Conservation (phyloP, 2,797 vertebrate genomes). For the Pangasius mekongensis region DNA sequence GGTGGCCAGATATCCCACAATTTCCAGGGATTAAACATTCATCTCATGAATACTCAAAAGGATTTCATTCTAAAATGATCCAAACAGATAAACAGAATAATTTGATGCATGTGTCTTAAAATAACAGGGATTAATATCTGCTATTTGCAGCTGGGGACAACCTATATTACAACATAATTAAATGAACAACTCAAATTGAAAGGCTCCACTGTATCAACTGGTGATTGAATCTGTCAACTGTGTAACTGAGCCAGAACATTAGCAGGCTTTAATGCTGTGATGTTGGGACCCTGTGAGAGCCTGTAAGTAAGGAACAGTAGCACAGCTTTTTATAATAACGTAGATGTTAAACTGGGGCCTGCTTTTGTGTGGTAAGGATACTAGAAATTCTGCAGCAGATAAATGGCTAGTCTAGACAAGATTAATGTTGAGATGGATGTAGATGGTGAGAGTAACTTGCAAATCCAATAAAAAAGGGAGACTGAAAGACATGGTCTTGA, state of each 20-base stretch:
- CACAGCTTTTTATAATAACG: conserved; percentile 59
- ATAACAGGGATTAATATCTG: conserved; percentile 20
- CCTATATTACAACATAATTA: conserved; percentile 17
- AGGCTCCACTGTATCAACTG: conserved; percentile 24
- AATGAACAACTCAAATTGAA: conserved; percentile 34
- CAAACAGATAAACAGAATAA: conserved; percentile 1
- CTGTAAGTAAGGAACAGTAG: not conserved
- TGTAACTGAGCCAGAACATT: conserved; percentile 36
- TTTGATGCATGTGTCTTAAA: not conserved
- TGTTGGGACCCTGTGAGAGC: conserved; percentile 8
- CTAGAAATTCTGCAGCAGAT: conserved; percentile 60
- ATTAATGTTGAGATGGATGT: conserved; percentile 46
- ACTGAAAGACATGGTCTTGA: conserved; percentile 56
- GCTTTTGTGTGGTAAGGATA: conserved; percentile 20
- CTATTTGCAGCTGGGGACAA: not conserved
- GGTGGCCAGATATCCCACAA: not conserved
- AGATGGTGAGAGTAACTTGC: conserved; percentile 60
- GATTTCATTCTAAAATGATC: not conserved
- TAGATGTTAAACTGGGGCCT: conserved; percentile 62
- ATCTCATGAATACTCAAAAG: not conserved
- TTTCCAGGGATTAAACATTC: conserved; percentile 4
- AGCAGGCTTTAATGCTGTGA: conserved; percentile 27
- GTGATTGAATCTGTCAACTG: conserved; percentile 41
- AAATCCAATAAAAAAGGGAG: conserved; percentile 56
- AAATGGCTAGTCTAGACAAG: conserved; percentile 55